A percentile compares a stretch with the other conserved stretches of the same genome.
Conservation (phyloP, 2,888 invertebrate species). For the Anthoptus insignis region DNA sequence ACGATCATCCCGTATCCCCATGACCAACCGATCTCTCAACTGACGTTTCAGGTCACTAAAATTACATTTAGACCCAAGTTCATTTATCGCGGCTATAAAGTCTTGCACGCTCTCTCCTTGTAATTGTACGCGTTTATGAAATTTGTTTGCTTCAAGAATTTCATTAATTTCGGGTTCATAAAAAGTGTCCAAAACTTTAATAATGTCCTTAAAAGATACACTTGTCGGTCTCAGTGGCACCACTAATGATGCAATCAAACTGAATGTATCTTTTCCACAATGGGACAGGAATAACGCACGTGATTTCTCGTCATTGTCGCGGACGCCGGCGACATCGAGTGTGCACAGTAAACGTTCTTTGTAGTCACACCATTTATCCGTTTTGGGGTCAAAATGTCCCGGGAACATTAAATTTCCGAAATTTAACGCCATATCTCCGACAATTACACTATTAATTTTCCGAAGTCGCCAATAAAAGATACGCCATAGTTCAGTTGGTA, state of each 20-base stretch:
- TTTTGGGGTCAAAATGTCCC: slow-evolving; percentile 20
- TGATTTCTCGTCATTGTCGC: background rate
- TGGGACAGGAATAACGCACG: background rate
- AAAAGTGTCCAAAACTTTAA: slow-evolving; percentile 2
- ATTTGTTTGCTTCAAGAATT: background rate
- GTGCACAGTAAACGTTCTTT: slow-evolving; percentile 16
- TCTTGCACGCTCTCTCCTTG: slow-evolving; percentile 1
- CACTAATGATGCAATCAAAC: slow-evolving; percentile 7
- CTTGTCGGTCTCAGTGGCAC: background rate
- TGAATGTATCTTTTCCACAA: slow-evolving; percentile 2
- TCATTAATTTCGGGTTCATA: background rate
- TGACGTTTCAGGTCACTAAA: slow-evolving; percentile 15
- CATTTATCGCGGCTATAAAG: slow-evolving; percentile 8
- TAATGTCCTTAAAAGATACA: background rate
- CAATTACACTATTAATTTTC: slow-evolving; percentile 13
- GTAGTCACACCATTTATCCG: slow-evolving; percentile 15
- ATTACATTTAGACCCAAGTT: slow-evolving; percentile 11
- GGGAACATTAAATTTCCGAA: slow-evolving; percentile 10
- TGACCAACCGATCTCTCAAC: slow-evolving; percentile 23
- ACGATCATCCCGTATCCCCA: slow-evolving; percentile 25
- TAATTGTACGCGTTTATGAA: background rate
- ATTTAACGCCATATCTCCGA: background rate
- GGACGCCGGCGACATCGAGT: background rate
- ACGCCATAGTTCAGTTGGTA: slow-evolving; percentile 3
- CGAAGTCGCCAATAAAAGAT: slow-evolving; percentile 19